Conservation (phyloP, 53 echinoderm and acorn worm genomes). For the Antedon mediterranea region DNA sequence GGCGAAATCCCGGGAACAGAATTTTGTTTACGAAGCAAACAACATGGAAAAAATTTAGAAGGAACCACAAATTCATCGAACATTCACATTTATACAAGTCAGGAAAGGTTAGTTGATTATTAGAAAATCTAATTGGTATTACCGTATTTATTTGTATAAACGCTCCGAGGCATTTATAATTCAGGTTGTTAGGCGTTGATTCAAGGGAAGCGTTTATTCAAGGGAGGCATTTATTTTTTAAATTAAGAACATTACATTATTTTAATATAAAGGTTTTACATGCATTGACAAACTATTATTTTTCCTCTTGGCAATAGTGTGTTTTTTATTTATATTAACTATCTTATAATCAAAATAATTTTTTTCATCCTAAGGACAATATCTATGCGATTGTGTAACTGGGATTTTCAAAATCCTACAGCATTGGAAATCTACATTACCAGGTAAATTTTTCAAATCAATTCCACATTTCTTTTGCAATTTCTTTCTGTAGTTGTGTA, state of each 20-base stretch:
- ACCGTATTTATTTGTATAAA: no score
- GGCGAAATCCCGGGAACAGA: conserved; percentile 14
- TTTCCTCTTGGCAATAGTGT: no score
- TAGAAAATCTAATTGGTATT: no score
- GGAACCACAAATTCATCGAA: background rate
- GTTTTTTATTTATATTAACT: background rate
- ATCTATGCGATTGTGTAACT: conserved; percentile 63
- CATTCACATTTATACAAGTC: conserved; percentile 38
- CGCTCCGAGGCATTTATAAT: no score
- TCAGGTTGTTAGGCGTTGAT: no score
- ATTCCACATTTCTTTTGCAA: background rate
- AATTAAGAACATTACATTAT: no score
- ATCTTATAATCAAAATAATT: background rate
- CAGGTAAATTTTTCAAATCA: no score
- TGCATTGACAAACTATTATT: no score
- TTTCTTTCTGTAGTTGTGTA: no score
- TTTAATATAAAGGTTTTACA: no score
- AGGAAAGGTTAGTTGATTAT: conserved; percentile 46
- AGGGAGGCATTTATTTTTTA: no score
- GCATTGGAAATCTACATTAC: conserved; percentile 51
- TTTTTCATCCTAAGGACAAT: conserved; percentile 29
- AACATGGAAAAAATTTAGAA: background rate
- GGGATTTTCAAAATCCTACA: conserved; percentile 49
- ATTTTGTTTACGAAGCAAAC: background rate
- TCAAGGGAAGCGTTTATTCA: no score